Conservation (phyloP, 1,140 invertebrate genomes). For the Drosophila sproati region DNA sequence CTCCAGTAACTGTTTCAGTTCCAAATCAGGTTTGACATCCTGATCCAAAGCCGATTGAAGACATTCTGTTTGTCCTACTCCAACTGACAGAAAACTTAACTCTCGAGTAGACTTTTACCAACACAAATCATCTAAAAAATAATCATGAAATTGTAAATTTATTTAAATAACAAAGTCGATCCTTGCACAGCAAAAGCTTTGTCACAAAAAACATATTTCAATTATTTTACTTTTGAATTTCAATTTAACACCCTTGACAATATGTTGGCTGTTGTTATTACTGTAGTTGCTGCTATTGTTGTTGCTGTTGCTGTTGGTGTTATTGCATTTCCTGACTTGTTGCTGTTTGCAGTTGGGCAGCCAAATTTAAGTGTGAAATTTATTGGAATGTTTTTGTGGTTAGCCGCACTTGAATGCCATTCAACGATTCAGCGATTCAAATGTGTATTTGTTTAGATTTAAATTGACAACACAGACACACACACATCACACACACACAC, state of each 20-base stretch:
- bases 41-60: too few species aligned
- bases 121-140: too few species aligned
- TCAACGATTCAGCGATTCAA: slow-evolving; percentile 14
- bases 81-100: too few species aligned
- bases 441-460: slow-evolving; percentile 54
- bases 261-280: background rate
- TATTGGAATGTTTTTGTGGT: slow-evolving; percentile 17
- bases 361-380: slow-evolving; percentile 7
- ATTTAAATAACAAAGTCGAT: too few species aligned
- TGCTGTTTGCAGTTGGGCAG: background rate
- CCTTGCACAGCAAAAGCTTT: too few species aligned
- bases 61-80: too few species aligned
- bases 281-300: background rate
- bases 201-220: too few species aligned
- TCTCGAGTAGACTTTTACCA: too few species aligned
- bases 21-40: too few species aligned
- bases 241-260: slow-evolving; percentile 1
- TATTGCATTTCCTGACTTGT: background rate
- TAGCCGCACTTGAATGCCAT: slow-evolving; percentile 28
- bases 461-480: slow-evolving; percentile 34
- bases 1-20: too few species aligned
- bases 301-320: background rate
- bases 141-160: too few species aligned
- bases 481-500: slow-evolving; percentile 9
- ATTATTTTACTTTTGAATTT: too few species aligned